phyloP scores from a whole-genome alignment of 2,113 vertebrate genomes.

The Hippoglossus stenolepis region DNA sequence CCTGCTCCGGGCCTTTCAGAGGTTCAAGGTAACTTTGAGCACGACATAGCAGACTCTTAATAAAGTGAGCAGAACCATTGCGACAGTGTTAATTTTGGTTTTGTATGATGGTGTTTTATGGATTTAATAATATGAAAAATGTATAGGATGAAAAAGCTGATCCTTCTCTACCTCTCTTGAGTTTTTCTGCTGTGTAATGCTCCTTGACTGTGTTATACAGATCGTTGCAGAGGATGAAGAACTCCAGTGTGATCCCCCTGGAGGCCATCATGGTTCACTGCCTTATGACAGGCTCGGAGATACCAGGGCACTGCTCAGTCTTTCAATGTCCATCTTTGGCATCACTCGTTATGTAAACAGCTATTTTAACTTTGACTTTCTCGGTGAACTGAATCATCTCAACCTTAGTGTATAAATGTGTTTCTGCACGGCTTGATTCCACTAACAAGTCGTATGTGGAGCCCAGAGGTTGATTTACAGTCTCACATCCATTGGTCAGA shows the following conservation, averaged over 20 bases:
- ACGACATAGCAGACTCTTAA: too few species aligned
- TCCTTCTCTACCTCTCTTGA: not conserved
- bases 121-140: constrained; percentile 1
- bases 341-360: constrained; percentile 14
- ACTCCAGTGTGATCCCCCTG: constrained; percentile 12
- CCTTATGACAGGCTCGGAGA: constrained; percentile 24
- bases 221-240: constrained; percentile 7
- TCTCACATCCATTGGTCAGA: constrained; percentile 15
- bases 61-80: too few species aligned
- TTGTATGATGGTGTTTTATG: too few species aligned
- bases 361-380: constrained; percentile 35
- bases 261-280: constrained; percentile 29
- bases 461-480: constrained; percentile 6
- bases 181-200: not conserved
- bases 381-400: constrained; percentile 28
- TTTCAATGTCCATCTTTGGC: constrained; percentile 11
- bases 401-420: constrained; percentile 17
- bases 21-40: too few species aligned
- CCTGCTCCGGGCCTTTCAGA: not conserved
- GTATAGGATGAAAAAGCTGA: not conserved
- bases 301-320: constrained; percentile 16
- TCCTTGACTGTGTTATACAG: not conserved
- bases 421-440: constrained; percentile 40
- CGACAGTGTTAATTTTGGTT: too few species aligned
- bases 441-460: constrained; percentile 36